These are phyloP conservation scores for Lophius piscatorius DNA, from an alignment of 2,113 vertebrate genomes.

Conservation along the genomic window DNA sequence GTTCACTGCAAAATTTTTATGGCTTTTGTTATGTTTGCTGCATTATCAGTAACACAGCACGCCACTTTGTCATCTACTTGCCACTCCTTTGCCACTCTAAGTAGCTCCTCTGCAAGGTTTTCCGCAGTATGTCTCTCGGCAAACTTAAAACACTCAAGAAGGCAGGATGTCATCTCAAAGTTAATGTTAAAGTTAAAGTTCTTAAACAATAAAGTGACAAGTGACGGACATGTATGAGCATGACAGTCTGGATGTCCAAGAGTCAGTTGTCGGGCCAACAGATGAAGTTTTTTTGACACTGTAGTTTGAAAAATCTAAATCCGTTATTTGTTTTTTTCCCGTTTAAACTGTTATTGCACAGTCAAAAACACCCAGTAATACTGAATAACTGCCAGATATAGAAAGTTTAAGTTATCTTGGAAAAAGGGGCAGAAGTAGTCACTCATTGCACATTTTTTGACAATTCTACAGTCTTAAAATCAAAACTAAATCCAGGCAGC, in stretches of 20 bases:
- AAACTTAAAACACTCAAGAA: constrained; percentile 57
- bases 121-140: constrained; percentile 50
- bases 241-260: constrained; percentile 8
- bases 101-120: constrained; percentile 44
- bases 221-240: constrained; percentile 9
- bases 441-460: too few relatives aligned
- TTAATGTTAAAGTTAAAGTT: too few relatives aligned
- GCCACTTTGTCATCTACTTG: constrained; percentile 36
- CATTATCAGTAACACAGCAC: constrained; percentile 44
- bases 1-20: constrained; percentile 1
- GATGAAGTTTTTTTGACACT: constrained; percentile 1
- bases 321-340: too few relatives aligned
- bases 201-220: constrained; percentile 5
- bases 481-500: too few relatives aligned
- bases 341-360: too few relatives aligned
- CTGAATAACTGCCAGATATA: too few relatives aligned
- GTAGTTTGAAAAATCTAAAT: background rate
- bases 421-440: too few relatives aligned
- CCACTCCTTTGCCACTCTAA: constrained; percentile 48
- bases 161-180: constrained; percentile 17
- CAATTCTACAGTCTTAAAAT: too few relatives aligned
- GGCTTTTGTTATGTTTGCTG: constrained; percentile 38
- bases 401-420: too few relatives aligned
- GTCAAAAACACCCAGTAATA: too few relatives aligned
- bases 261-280: constrained; percentile 11